These are phyloP conservation scores for Trachymyrmex cornetzi DNA, from an alignment of 1,140 invertebrate species.

Conservation along the genomic window DNA sequence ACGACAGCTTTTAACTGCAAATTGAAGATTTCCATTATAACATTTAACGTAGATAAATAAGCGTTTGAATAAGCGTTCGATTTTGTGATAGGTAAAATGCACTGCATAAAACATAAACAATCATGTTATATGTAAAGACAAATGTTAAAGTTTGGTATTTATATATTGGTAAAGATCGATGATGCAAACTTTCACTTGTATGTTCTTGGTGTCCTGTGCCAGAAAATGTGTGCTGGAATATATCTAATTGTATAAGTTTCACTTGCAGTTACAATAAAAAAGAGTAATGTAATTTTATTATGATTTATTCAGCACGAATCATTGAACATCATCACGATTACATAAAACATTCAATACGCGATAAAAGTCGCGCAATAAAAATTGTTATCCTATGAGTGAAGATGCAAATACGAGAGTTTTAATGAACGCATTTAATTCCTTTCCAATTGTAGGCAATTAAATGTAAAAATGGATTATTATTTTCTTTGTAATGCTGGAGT, in stretches of 20 bases:
- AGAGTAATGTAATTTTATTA: constrained; percentile 15
- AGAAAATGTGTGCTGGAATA: too few relatives aligned
- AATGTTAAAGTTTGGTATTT: too few relatives aligned
- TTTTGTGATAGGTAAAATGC: background rate
- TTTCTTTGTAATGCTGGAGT: background rate
- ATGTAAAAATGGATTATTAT: constrained; percentile 14
- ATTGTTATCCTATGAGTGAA: constrained; percentile 23
- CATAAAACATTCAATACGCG: constrained; percentile 24
- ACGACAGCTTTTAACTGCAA: background rate
- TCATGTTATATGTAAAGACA: background rate
- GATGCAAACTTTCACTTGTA: too few relatives aligned
- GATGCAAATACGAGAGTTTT: constrained; percentile 10
- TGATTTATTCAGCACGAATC: background rate
- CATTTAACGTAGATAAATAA: background rate
- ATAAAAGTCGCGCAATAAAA: constrained; percentile 36
- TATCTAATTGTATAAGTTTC: background rate
- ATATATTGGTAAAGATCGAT: background rate
- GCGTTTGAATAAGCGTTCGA: background rate
- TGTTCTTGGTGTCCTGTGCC: too few relatives aligned
- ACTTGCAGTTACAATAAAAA: background rate
- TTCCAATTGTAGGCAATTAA: background rate
- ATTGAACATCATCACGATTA: background rate
- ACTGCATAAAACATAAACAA: background rate
- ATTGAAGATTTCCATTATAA: background rate
- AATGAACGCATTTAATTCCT: constrained; percentile 29